These are phyloP conservation scores for Cairina moschata DNA, from an alignment of 2,113 vertebrate genomes.

Conservation along the genomic window DNA sequence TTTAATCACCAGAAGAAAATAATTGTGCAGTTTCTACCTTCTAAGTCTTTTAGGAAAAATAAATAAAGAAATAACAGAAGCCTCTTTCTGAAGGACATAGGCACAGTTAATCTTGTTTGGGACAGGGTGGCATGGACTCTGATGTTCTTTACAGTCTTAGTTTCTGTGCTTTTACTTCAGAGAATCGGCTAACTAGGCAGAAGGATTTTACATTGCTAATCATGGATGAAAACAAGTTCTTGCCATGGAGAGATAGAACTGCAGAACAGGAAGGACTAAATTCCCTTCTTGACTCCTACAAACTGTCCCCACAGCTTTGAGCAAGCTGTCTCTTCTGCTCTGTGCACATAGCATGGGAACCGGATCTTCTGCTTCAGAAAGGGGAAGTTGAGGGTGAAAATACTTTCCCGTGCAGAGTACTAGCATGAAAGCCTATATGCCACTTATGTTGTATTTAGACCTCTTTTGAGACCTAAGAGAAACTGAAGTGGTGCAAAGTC, in stretches of 20 bases:
- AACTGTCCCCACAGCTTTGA: neutral
- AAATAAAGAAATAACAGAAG: neutral
- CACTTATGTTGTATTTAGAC: neutral
- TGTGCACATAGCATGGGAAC: neutral
- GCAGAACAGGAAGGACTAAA: neutral
- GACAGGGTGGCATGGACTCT: neutral
- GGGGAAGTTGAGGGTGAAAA: neutral
- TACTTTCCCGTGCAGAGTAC: neutral
- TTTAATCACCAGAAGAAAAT: neutral
- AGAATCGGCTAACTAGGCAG: neutral
- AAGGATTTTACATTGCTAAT: neutral
- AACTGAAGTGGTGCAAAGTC: conserved; percentile 42
- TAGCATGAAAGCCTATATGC: conserved; percentile 1
- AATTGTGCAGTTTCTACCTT: neutral
- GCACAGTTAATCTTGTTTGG: neutral
- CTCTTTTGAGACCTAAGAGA: conserved; percentile 38
- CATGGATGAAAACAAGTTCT: neutral
- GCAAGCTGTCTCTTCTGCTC: neutral
- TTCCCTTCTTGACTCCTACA: neutral
- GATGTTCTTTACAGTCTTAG: neutral
- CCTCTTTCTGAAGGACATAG: neutral
- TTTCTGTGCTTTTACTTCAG: neutral
- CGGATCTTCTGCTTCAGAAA: neutral
- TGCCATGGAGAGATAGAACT: neutral
- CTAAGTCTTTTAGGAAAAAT: neutral